Conservation (phyloP, 1,140 invertebrate species). For the Mizuhopecten yessoensis region DNA sequence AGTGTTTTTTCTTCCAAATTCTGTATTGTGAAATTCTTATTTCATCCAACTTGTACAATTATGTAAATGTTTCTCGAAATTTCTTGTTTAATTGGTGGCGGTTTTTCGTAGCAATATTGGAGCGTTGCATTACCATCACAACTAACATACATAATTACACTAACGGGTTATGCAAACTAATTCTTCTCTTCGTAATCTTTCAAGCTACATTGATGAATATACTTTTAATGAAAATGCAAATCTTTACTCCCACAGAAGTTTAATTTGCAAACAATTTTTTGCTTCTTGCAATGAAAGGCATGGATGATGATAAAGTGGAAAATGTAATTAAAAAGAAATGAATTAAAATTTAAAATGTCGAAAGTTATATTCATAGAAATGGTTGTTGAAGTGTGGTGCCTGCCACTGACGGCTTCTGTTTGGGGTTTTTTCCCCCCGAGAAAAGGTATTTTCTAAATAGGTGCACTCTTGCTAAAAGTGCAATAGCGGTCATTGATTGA, state of each 20-base stretch:
- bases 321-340: neutral
- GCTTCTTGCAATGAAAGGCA: neutral
- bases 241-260: neutral
- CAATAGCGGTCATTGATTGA: too few relatives aligned
- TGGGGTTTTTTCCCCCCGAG: too few relatives aligned
- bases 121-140: too few relatives aligned
- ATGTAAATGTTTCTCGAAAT: neutral
- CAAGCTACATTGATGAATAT: neutral
- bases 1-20: neutral
- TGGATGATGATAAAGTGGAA: neutral
- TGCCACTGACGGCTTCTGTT: neutral
- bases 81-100: neutral
- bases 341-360: neutral
- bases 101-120: neutral
- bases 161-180: neutral
- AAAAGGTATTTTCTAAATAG: too few relatives aligned
- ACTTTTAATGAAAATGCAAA: conserved; percentile 15
- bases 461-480: too few relatives aligned
- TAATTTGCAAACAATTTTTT: neutral
- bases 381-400: neutral
- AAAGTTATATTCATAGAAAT: neutral
- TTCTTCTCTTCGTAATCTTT: neutral
- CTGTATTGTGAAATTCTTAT: neutral
- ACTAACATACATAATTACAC: too few relatives aligned
- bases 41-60: neutral